Evolutionary conservation across 2,888 invertebrate genomes (phyloP).

Genomic region (Nipponacmea schrenckii): DNA sequence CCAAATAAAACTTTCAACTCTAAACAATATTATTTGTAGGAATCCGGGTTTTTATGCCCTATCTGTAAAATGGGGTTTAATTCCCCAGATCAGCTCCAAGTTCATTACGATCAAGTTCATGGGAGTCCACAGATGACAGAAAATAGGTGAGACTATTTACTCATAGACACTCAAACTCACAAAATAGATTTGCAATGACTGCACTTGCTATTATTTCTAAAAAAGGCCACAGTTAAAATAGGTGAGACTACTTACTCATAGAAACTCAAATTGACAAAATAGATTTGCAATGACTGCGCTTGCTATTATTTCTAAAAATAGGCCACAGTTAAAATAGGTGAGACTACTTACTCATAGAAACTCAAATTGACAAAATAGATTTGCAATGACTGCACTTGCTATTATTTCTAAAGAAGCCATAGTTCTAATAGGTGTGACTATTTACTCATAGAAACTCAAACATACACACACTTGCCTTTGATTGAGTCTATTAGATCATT

Average conservation of each 20-base stretch:
- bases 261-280: no score
- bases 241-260: slow-evolving; percentile 42
- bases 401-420: no score
- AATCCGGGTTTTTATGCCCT: slow-evolving; percentile 70
- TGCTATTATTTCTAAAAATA: no score
- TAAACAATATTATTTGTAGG: slow-evolving; percentile 30
- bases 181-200: no score
- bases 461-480: no score
- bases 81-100: slow-evolving; percentile 69
- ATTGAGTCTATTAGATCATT: no score
- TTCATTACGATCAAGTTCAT: slow-evolving; percentile 64
- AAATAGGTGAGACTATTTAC: slow-evolving; percentile 52
- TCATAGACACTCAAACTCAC: no score
- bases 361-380: no score
- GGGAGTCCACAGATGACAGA: slow-evolving; percentile 34
- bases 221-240: slow-evolving; percentile 41
- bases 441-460: neutral
- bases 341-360: slow-evolving; percentile 25
- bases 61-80: slow-evolving; percentile 68
- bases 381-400: no score
- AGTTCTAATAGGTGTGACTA: slow-evolving; percentile 54
- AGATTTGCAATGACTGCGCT: no score
- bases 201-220: no score
- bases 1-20: no score
- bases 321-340: slow-evolving; percentile 50